These are phyloP conservation scores for Diceros bicornis DNA, from an alignment of 2,797 vertebrate species.

Conservation along the genomic window DNA sequence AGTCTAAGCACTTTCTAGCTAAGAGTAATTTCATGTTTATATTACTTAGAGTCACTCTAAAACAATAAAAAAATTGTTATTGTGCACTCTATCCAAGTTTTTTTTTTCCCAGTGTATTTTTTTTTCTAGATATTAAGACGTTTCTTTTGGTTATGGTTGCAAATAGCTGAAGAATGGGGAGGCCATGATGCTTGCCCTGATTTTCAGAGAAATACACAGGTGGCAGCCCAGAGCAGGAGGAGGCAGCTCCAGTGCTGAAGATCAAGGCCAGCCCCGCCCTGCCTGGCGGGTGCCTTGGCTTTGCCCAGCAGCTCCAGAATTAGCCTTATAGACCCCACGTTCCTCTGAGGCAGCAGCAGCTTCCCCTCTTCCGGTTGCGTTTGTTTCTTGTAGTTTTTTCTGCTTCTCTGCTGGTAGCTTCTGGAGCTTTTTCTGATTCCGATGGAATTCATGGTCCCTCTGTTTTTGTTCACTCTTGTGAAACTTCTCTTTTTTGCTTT, in stretches of 20 bases:
- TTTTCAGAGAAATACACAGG: not conserved
- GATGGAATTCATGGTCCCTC: conserved; percentile 91
- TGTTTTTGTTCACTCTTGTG: too few species aligned
- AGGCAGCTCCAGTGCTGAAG: not conserved
- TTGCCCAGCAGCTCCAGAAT: conserved; percentile 93
- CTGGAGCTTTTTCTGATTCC: conserved; percentile 92
- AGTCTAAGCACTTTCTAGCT: not conserved
- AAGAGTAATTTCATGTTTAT: not conserved
- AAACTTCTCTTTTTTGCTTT: conserved; percentile 90
- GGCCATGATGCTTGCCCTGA: accelerated
- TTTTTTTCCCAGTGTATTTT: too few species aligned
- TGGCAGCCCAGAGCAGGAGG: too few species aligned
- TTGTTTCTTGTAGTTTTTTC: conserved; percentile 91
- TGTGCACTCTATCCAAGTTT: not conserved
- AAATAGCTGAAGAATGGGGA: not conserved
- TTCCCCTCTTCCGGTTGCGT: conserved; percentile 84
- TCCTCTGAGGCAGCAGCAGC: conserved; percentile 93
- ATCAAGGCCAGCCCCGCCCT: not conserved
- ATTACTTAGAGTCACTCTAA: not conserved
- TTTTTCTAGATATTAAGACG: not conserved
- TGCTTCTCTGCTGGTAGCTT: conserved; percentile 95
- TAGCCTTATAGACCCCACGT: conserved; percentile 94
- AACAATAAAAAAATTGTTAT: not conserved
- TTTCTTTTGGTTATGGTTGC: not conserved
- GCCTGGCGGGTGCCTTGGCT: conserved; percentile 89